Evolutionary conservation across 2,797 vertebrate species (phyloP).

Genomic region (Serranus cabrilla): DNA sequence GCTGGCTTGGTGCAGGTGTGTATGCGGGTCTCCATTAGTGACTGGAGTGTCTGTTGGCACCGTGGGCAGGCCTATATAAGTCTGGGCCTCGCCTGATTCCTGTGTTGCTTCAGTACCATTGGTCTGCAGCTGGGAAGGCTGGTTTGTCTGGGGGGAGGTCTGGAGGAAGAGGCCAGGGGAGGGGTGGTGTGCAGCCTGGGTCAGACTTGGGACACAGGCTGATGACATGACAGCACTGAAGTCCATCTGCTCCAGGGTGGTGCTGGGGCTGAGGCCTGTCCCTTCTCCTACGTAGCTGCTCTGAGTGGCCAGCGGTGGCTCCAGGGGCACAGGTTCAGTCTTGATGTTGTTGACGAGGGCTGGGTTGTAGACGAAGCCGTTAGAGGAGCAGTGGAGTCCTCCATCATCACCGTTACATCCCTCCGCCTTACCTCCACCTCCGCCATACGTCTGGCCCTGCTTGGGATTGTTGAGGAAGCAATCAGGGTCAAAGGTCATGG

Average conservation of each 20-base stretch:
- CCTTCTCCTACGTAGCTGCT: slow-evolving; percentile 84
- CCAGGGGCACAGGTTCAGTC: slow-evolving; percentile 92
- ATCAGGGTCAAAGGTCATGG: slow-evolving; percentile 98
- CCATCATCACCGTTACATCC: slow-evolving; percentile 79
- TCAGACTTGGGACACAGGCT: slow-evolving; percentile 89
- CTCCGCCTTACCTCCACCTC: slow-evolving; percentile 92
- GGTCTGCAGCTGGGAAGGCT: slow-evolving; percentile 82
- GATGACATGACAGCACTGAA: slow-evolving; percentile 96
- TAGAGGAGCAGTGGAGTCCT: slow-evolving; percentile 80
- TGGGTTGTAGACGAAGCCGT: slow-evolving; percentile 87
- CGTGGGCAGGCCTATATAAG: slow-evolving; percentile 79
- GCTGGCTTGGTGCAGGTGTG: slow-evolving; percentile 77
- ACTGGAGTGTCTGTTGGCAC: slow-evolving; percentile 78
- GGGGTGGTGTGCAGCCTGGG: slow-evolving; percentile 91
- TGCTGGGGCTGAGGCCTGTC: slow-evolving; percentile 95
- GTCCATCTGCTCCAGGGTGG: slow-evolving; percentile 99
- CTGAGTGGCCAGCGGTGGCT: slow-evolving; percentile 93
- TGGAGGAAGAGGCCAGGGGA: slow-evolving; percentile 97
- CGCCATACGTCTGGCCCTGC: slow-evolving; percentile 98
- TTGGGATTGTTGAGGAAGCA: slow-evolving; percentile 99
- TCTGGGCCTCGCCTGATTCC: slow-evolving; percentile 76
- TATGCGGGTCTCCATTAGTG: slow-evolving; percentile 80
- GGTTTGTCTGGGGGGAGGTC: slow-evolving; percentile 87
- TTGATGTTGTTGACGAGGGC: slow-evolving; percentile 95
- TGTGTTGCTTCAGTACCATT: slow-evolving; percentile 74